A percentile compares a stretch with the other conserved stretches of the same genome.
These are phyloP conservation scores for Torymus tubicola DNA, from an alignment of 2,888 invertebrate genomes.

Conservation along the genomic window DNA sequence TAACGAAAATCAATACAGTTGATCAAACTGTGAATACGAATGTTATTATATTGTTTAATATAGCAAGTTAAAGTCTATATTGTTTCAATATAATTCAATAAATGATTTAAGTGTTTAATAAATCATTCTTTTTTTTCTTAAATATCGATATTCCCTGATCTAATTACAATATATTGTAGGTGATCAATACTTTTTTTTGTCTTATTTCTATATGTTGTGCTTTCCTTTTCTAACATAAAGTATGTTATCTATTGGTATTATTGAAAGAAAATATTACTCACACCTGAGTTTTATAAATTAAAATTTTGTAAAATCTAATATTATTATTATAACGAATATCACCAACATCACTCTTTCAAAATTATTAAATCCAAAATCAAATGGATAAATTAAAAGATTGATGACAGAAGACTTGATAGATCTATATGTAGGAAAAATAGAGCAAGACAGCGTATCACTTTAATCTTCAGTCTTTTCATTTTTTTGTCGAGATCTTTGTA, in stretches of 20 bases:
- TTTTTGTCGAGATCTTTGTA: constrained; percentile 10
- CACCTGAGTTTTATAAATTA: background rate
- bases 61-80: constrained; percentile 15
- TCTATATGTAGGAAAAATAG: constrained; percentile 20
- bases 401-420: constrained; percentile 7
- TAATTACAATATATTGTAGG: background rate
- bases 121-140: background rate
- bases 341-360: background rate
- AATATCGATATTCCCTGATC: constrained; percentile 11
- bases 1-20: constrained; percentile 28
- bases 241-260: too few relatives aligned
- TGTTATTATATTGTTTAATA: too few relatives aligned
- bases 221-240: background rate
- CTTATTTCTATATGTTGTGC: constrained; percentile 7
- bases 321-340: background rate
- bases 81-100: constrained; percentile 6
- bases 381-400: constrained; percentile 32
- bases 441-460: constrained; percentile 16
- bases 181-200: constrained; percentile 8
- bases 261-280: too few relatives aligned
- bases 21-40: background rate
- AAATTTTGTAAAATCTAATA: background rate
- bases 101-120: constrained; percentile 17
- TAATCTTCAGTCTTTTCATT: constrained; percentile 42
- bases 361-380: constrained; percentile 11